Percentiles rank a stretch among this genome's conserved stretches.
Evolutionary conservation across 2,888 invertebrate genomes (phyloP).

Genomic region (Loripinus fragilis): DNA sequence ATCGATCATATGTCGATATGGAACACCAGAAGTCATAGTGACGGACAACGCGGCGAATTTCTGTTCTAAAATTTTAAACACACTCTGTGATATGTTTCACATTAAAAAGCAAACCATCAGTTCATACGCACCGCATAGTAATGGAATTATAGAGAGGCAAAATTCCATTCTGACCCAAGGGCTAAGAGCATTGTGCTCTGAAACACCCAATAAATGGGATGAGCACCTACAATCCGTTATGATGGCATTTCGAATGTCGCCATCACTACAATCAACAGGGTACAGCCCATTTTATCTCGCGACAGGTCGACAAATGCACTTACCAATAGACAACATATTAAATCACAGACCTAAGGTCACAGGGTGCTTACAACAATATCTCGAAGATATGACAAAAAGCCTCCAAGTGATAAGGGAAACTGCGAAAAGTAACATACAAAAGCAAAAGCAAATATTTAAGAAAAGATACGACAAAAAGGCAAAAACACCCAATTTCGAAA

Average conservation of each 20-base stretch:
- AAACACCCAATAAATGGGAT: constrained; percentile 18
- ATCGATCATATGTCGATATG: constrained; percentile 20
- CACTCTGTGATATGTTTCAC: not conserved
- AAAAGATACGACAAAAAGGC: constrained; percentile 23
- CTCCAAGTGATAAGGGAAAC: not conserved
- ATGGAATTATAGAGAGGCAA: not conserved
- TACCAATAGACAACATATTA: constrained; percentile 20
- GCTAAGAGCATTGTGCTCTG: constrained; percentile 6
- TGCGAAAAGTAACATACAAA: constrained; percentile 8
- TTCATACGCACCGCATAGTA: not conserved
- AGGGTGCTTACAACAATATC: not conserved
- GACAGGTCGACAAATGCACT: constrained; percentile 21
- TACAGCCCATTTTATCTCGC: constrained; percentile 29
- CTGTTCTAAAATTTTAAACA: not conserved
- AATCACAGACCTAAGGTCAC: not conserved
- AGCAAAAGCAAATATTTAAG: constrained; percentile 24
- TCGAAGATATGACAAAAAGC: not conserved
- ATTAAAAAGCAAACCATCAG: not conserved
- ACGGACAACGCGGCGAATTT: not conserved
- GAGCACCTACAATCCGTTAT: constrained; percentile 12
- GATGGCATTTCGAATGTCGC: constrained; percentile 30
- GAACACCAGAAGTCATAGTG: not conserved
- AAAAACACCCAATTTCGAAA: constrained; percentile 19
- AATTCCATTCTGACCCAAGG: constrained; percentile 10
- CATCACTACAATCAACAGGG: constrained; percentile 16